Percentiles rank a stretch among this genome's conserved stretches.
phyloP scores from a whole-genome alignment of 2,888 invertebrate species.

The Euplexia lucipara region DNA sequence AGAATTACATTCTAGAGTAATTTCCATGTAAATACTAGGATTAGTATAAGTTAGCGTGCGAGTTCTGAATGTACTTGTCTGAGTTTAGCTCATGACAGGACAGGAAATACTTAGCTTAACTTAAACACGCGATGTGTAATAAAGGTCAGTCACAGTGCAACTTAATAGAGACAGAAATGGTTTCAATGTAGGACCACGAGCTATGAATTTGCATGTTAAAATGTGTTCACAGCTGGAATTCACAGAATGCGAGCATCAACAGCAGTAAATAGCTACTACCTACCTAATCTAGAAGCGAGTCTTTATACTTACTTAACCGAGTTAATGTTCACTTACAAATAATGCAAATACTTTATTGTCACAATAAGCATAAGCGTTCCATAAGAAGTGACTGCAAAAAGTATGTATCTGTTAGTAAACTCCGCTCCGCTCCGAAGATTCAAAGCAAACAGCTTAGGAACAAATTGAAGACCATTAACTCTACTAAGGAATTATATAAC shows the following conservation, averaged over 20 bases:
- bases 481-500: neutral
- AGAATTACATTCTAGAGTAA: slow-evolving; percentile 14
- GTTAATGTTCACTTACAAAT: too few relatives aligned
- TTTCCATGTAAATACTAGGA: slow-evolving; percentile 29
- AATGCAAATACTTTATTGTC: too few relatives aligned
- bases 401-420: too few relatives aligned
- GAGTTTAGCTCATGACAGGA: slow-evolving; percentile 30
- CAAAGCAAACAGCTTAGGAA: too few relatives aligned
- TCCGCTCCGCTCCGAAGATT: too few relatives aligned
- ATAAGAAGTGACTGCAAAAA: too few relatives aligned
- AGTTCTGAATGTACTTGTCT: slow-evolving; percentile 19
- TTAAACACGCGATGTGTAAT: slow-evolving; percentile 48
- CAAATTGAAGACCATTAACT: too few relatives aligned
- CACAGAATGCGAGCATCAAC: too few relatives aligned
- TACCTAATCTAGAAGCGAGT: too few relatives aligned
- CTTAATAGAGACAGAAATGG: neutral
- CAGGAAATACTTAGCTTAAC: slow-evolving; percentile 40
- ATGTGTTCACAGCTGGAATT: neutral
- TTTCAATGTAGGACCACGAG: neutral
- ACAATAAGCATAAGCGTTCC: too few relatives aligned
- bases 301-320: too few relatives aligned
- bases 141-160: slow-evolving; percentile 19
- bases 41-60: slow-evolving; percentile 39
- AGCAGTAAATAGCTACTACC: too few relatives aligned
- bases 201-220: neutral